These are phyloP conservation scores for Bilobella aurantiaca DNA, from an alignment of 1,140 invertebrate species.

Conservation along the genomic window DNA sequence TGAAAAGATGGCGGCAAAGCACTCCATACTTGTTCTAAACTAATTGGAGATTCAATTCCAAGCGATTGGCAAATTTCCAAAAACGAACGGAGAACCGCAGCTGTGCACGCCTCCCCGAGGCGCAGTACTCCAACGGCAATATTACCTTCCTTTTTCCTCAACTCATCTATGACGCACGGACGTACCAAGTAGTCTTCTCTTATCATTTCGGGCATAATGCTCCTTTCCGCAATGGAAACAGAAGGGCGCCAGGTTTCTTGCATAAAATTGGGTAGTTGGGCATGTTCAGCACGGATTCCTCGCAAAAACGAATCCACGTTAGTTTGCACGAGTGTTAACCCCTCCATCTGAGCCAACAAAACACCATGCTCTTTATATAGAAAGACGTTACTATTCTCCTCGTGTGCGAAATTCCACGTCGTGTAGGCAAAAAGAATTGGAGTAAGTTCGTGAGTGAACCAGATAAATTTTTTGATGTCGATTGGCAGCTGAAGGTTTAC, in stretches of 20 bases:
- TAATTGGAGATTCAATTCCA: too few species aligned
- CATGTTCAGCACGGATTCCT: not conserved
- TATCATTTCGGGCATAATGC: too few species aligned
- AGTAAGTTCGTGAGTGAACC: not conserved
- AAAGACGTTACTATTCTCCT: not conserved
- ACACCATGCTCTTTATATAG: not conserved
- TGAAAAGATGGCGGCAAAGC: too few species aligned
- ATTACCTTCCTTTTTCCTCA: not conserved
- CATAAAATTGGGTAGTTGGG: not conserved
- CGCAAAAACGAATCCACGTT: not conserved
- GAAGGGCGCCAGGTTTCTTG: constrained; percentile 5
- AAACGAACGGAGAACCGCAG: too few species aligned
- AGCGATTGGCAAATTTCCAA: too few species aligned
- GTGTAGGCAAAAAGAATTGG: not conserved
- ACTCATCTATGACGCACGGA: not conserved
- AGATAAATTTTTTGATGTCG: not conserved
- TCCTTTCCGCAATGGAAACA: not conserved
- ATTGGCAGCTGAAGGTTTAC: constrained; percentile 4
- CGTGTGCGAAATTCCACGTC: not conserved
- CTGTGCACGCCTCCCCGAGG: too few species aligned
- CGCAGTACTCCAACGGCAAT: too few species aligned
- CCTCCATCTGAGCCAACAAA: constrained; percentile 11
- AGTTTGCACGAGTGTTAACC: not conserved
- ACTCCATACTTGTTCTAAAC: too few species aligned
- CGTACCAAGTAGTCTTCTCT: not conserved